A percentile compares a stretch with the other conserved stretches of the same genome.
Conservation (phyloP, 2,888 invertebrate species). For the Marronus borbonicus region DNA sequence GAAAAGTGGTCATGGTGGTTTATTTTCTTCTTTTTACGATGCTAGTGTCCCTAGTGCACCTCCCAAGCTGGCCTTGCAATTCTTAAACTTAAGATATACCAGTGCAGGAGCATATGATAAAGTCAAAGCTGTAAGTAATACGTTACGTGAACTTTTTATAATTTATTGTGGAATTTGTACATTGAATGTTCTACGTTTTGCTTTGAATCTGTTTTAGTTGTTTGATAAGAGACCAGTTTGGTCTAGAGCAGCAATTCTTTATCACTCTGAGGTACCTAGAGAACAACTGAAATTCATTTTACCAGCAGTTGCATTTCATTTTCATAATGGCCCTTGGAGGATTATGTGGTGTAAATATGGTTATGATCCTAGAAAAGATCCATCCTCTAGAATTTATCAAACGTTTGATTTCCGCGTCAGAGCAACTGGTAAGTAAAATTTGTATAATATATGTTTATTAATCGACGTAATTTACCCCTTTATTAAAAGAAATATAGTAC, state of each 20-base stretch:
- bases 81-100: conserved; percentile 61
- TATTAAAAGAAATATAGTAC: too few species aligned
- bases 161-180: too few species aligned
- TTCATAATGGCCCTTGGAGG: conserved; percentile 93
- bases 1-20: conserved; percentile 55
- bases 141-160: too few species aligned
- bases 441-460: not conserved
- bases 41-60: conserved; percentile 76
- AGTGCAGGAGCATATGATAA: conserved; percentile 55
- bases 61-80: conserved; percentile 72
- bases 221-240: conserved; percentile 93
- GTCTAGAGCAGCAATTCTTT: conserved; percentile 85
- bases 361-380: conserved; percentile 91
- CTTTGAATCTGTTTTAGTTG: conserved; percentile 70
- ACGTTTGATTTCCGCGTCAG: conserved; percentile 87
- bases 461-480: too few species aligned
- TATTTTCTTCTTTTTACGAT: conserved; percentile 63
- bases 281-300: conserved; percentile 83
- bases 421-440: conserved; percentile 73
- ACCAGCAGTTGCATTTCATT: conserved; percentile 89
- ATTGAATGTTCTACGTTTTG: not conserved
- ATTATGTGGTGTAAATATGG: conserved; percentile 92
- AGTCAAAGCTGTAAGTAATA: conserved; percentile 58
- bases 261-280: conserved; percentile 75
- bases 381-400: conserved; percentile 87